phyloP scores from a whole-genome alignment of 2,797 vertebrate species.

The Lithobates pipiens region DNA sequence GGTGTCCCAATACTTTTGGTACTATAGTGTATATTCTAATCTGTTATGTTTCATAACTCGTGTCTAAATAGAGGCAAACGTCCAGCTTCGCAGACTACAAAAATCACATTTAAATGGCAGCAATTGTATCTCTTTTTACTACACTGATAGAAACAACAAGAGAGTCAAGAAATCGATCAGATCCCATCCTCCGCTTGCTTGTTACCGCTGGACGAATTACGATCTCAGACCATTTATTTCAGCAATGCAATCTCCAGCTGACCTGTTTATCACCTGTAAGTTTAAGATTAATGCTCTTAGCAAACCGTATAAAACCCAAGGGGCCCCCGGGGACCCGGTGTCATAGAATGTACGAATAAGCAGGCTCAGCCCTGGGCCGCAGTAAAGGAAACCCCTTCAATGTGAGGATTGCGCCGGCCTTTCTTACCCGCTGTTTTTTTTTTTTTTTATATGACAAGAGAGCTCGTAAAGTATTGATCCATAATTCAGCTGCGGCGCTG shows the following conservation, averaged over 20 bases:
- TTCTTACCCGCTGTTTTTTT: constrained; percentile 6
- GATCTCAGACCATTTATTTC: neutral
- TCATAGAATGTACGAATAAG: neutral
- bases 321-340: constrained; percentile 1
- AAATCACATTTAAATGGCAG: neutral
- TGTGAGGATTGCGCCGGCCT: neutral
- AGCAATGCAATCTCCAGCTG: neutral
- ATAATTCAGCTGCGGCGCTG: neutral
- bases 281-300: constrained; percentile 1
- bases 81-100: neutral
- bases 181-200: neutral
- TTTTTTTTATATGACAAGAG: constrained; percentile 14
- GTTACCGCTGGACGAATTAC: neutral
- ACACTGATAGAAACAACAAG: neutral
- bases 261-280: constrained; percentile 14
- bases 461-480: constrained; percentile 24
- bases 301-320: neutral
- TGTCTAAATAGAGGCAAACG: too few species aligned
- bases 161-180: neutral
- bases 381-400: neutral
- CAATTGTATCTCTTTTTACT: neutral
- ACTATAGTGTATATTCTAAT: too few species aligned
- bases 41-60: too few species aligned
- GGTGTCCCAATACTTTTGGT: too few species aligned
- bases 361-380: neutral